phyloP scores from a whole-genome alignment of 2,113 vertebrate genomes.

The Nycticorax nycticorax region DNA sequence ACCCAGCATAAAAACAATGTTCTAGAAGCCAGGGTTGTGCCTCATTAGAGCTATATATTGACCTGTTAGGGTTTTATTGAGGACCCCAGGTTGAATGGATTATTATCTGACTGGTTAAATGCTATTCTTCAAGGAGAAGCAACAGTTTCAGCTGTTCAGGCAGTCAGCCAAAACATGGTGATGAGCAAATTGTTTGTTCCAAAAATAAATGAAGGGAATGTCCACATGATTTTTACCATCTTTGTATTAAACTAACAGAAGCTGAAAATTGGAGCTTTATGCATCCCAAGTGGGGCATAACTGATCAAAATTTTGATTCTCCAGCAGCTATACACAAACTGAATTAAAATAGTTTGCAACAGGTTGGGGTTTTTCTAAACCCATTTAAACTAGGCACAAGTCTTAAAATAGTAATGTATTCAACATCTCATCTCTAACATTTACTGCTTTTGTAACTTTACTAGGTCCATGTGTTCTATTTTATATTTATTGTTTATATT shows the following conservation, averaged over 20 bases:
- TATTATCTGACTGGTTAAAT: constrained; percentile 47
- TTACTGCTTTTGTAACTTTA: not conserved
- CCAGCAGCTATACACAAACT: not conserved
- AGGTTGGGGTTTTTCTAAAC: not conserved
- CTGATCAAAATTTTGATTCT: constrained; percentile 29
- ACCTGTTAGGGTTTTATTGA: not conserved
- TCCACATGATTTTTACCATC: constrained; percentile 35
- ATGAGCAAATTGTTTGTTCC: constrained; percentile 55
- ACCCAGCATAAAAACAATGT: not conserved
- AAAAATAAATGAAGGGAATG: not conserved
- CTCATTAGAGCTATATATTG: constrained; percentile 15
- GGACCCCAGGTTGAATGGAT: not conserved
- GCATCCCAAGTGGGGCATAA: not conserved
- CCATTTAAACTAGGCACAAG: constrained; percentile 1
- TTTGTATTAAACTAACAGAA: constrained; percentile 32
- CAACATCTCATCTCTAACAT: not conserved
- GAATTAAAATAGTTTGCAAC: constrained; percentile 24
- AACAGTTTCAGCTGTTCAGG: constrained; percentile 7
- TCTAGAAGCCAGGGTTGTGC: not conserved
- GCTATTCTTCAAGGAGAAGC: constrained; percentile 40
- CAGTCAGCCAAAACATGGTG: constrained; percentile 19
- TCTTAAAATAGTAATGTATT: not conserved
- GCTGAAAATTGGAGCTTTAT: constrained; percentile 23
- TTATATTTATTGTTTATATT: constrained; percentile 29
- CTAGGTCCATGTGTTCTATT: not conserved